Conservation (phyloP, 2,113 vertebrate species). For the Perccottus glenii region DNA sequence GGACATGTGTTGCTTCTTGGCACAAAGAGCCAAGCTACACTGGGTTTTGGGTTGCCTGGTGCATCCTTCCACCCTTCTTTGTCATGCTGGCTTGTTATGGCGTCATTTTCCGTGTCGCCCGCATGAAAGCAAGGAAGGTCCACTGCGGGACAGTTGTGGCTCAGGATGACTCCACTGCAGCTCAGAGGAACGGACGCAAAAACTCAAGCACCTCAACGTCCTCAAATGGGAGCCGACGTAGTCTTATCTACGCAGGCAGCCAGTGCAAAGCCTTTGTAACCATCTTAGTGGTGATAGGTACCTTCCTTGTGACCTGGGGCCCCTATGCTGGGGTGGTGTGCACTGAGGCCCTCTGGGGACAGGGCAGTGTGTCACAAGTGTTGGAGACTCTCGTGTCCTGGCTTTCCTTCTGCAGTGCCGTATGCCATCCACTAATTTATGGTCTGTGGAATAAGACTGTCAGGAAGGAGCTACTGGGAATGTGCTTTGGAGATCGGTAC, state of each 20-base stretch:
- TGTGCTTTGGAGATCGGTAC: constrained; percentile 96
- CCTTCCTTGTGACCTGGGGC: constrained; percentile 93
- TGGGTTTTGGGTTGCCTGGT: constrained; percentile 95
- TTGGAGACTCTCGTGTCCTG: constrained; percentile 93
- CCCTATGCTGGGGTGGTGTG: constrained; percentile 93
- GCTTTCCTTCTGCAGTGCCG: constrained; percentile 93
- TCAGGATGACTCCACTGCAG: constrained; percentile 76
- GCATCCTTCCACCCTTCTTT: constrained; percentile 85
- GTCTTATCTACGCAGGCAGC: constrained; percentile 93
- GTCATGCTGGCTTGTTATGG: constrained; percentile 94
- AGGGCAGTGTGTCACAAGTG: constrained; percentile 86
- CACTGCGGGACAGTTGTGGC: constrained; percentile 88
- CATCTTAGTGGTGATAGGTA: constrained; percentile 94
- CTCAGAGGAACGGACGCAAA: constrained; percentile 86
- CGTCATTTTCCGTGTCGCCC: constrained; percentile 95
- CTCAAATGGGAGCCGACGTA: constrained; percentile 89
- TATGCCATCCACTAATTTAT: constrained; percentile 95
- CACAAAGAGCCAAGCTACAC: constrained; percentile 89
- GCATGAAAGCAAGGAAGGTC: constrained; percentile 95
- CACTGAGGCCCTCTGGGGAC: constrained; percentile 91
- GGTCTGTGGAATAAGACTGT: constrained; percentile 99
- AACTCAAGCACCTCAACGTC: constrained; percentile 95
- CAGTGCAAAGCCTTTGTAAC: constrained; percentile 97
- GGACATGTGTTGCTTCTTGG: constrained; percentile 97
- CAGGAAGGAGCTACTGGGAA: constrained; percentile 93